Evolutionary conservation across 2,888 invertebrate species (phyloP).

Genomic region (Chrysolina haemoptera): DNA sequence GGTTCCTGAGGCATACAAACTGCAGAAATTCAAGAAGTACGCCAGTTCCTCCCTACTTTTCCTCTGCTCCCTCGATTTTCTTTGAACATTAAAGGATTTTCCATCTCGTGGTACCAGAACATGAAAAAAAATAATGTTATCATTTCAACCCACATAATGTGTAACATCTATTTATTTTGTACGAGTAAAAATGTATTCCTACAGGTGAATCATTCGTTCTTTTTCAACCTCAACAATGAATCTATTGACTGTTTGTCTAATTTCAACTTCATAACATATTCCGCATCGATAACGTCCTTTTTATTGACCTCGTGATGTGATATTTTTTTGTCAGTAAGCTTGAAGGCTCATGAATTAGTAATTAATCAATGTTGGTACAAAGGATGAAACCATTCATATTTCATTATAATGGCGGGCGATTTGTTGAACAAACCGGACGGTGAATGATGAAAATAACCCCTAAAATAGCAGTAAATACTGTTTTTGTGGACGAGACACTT

Average conservation of each 20-base stretch:
- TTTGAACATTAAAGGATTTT: too few relatives aligned
- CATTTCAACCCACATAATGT: too few relatives aligned
- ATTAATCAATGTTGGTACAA: slow-evolving; percentile 8
- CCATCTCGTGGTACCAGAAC: too few relatives aligned
- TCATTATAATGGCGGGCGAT: neutral
- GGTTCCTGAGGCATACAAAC: too few relatives aligned
- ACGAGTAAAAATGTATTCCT: too few relatives aligned
- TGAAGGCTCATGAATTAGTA: neutral
- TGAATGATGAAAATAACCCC: neutral
- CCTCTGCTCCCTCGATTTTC: too few relatives aligned
- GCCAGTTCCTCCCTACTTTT: too few relatives aligned
- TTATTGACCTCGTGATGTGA: slow-evolving; percentile 5
- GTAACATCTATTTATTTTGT: too few relatives aligned
- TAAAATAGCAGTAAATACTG: neutral
- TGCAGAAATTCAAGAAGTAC: too few relatives aligned
- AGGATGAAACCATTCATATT: slow-evolving; percentile 5
- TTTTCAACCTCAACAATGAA: neutral
- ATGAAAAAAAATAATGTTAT: too few relatives aligned
- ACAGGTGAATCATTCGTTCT: too few relatives aligned
- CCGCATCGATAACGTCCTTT: neutral
- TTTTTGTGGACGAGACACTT: neutral
- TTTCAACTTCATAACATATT: neutral
- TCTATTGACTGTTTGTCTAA: neutral
- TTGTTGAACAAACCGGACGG: neutral
- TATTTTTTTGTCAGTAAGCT: neutral